Conservation (phyloP, 2,888 invertebrate species). For the Luperina testacea region DNA sequence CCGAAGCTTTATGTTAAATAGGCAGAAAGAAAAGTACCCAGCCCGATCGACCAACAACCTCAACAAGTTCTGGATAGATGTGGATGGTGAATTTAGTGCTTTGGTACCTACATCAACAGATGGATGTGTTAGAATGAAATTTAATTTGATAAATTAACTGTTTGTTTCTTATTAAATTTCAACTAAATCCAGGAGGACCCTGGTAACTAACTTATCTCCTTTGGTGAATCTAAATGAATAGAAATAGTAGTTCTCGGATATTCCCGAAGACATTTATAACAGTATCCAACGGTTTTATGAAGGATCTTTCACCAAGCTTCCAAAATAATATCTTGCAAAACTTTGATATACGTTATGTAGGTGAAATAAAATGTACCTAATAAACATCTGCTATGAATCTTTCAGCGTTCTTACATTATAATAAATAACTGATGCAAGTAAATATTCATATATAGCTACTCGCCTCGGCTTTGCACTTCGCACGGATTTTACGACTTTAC, state of each 20-base stretch:
- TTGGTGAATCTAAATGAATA: background rate
- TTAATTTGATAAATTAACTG: no score
- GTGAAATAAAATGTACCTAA: slow-evolving; percentile 28
- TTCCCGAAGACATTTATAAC: background rate
- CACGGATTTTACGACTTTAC: background rate
- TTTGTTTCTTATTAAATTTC: background rate
- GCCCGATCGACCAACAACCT: background rate
- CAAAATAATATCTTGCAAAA: slow-evolving; percentile 34
- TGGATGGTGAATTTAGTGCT: background rate
- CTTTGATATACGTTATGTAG: slow-evolving; percentile 24
- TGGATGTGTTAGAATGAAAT: no score
- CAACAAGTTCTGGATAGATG: background rate
- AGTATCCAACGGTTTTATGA: slow-evolving; percentile 11
- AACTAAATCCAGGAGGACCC: background rate
- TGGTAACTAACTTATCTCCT: background rate
- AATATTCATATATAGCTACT: slow-evolving; percentile 20
- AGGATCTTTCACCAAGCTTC: slow-evolving; percentile 42
- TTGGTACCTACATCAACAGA: background rate
- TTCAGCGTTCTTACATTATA: slow-evolving; percentile 48
- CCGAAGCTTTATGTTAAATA: background rate
- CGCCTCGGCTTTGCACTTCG: background rate
- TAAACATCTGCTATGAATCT: slow-evolving; percentile 46
- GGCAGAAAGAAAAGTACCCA: background rate
- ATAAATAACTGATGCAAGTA: slow-evolving; percentile 32
- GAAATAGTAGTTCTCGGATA: background rate